These are phyloP conservation scores for Eupithecia insigniata DNA, from an alignment of 2,888 invertebrate genomes.

Conservation along the genomic window DNA sequence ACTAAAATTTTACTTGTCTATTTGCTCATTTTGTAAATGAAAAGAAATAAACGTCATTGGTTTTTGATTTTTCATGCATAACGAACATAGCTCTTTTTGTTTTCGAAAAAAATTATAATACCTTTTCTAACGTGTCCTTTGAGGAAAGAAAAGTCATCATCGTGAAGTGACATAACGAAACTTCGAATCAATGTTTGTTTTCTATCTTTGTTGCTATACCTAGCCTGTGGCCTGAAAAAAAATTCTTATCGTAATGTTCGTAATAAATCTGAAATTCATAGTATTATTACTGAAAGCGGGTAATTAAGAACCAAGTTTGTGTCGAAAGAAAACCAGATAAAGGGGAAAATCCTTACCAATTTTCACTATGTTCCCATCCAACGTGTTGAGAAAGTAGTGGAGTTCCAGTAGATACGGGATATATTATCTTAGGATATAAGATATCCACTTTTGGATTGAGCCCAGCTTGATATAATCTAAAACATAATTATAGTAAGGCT, in stretches of 20 bases:
- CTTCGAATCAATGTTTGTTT: slow-evolving; percentile 48
- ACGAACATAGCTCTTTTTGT: no score
- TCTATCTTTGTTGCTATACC: slow-evolving; percentile 46
- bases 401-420: slow-evolving; percentile 92
- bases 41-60: no score
- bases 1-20: no score
- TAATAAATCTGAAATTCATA: not conserved
- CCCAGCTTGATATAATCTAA: slow-evolving; percentile 89
- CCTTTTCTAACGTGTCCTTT: slow-evolving; percentile 53
- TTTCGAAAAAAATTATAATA: slow-evolving; percentile 32
- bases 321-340: not conserved
- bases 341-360: slow-evolving; percentile 77
- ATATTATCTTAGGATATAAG: slow-evolving; percentile 88
- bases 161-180: slow-evolving; percentile 58
- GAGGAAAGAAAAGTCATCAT: slow-evolving; percentile 56
- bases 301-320: not conserved
- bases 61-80: no score
- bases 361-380: slow-evolving; percentile 90
- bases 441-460: slow-evolving; percentile 86
- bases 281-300: not conserved
- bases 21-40: no score
- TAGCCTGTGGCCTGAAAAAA: slow-evolving; percentile 53
- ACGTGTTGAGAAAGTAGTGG: slow-evolving; percentile 90
- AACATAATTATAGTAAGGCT: slow-evolving; percentile 33
- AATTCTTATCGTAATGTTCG: not conserved